These are phyloP conservation scores for Leptatherina wallacei DNA, from an alignment of 2,797 vertebrate genomes.

Conservation along the genomic window DNA sequence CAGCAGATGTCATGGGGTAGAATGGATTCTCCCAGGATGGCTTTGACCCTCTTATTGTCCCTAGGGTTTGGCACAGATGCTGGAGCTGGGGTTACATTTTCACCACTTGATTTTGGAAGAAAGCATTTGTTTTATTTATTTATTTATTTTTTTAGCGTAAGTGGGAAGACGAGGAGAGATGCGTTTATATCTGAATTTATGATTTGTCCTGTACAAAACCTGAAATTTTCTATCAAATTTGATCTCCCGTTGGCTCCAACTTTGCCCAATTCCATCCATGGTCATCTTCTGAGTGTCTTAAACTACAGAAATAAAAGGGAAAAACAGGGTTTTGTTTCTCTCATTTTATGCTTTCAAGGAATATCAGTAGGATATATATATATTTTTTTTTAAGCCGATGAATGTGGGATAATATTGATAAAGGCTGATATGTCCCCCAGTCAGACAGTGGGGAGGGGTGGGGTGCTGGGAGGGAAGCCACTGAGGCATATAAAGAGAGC, in stretches of 20 bases:
- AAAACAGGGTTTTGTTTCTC: conserved; percentile 1
- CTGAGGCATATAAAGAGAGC: conserved; percentile 66
- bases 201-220: neutral
- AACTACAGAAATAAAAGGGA: neutral
- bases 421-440: conserved; percentile 49
- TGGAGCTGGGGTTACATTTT: conserved; percentile 55
- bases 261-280: neutral
- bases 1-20: conserved; percentile 79
- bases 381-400: conserved; percentile 1
- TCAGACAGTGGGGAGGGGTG: conserved; percentile 48
- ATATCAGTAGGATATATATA: conserved; percentile 1
- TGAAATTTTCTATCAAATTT: neutral
- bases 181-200: conserved; percentile 10
- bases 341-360: conserved; percentile 17
- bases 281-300: neutral
- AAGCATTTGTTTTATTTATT: conserved; percentile 8
- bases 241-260: neutral
- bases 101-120: conserved; percentile 48
- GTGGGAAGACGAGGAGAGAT: neutral
- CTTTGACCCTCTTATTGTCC: conserved; percentile 80
- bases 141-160: neutral
- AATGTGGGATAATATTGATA: conserved; percentile 50
- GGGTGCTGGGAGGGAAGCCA: conserved; percentile 67
- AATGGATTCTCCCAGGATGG: conserved; percentile 74
- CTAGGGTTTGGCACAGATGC: conserved; percentile 77